Base-by-base conservation (phyloP, 2,888 invertebrate species). In the Hymenopus coronatus region DNA sequence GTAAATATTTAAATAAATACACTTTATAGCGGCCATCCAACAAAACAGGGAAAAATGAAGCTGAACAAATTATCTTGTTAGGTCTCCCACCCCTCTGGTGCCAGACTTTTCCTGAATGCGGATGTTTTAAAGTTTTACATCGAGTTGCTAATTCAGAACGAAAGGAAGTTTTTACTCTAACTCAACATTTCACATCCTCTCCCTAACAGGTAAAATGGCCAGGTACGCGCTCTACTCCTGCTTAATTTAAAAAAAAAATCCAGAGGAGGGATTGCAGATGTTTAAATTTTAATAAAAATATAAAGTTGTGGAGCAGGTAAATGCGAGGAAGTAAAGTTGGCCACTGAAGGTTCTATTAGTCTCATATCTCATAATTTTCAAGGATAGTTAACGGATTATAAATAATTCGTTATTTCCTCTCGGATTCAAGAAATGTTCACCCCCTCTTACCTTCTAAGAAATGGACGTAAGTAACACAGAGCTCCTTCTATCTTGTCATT, bases 221-320 rank as follows among this genome's bases (percentile, higher is more conserved):
- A 70, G 54, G 54, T 70, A 70, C 54, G 54, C 54, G 25, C 54
- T 70, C 54, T 70, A 1, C 85, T 28, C 4, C 28, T 81, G 25
- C 28, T 28, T 85, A 27, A 40, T 46, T 86, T 81, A 28, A 28
- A 86, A 86, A 40, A 70, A 70, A 70, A 86, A 86, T 28, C 30
- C 81, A 70, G 28, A 46, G 86, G 14, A 27, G 54, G 70, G 14
- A 27, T 70, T 54, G 85, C 46, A 85, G 85, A 85, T 85, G 54
- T 86, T 86, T 86, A 86, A 86, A 86, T 86, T 86, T 86, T 86
- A 25, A 86, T 86, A 84, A 84, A 84, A 84, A 84, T 84, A 84
- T 28, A 28, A 54, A 28, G 54, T 86, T n/a, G 28, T 28, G 27
- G 28, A n/a, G 40, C n/a, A 46, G 14, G 46, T 27, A 46, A 9